Percentiles rank a stretch among this genome's conserved stretches.
Conservation (phyloP, 2,888 invertebrate species). For the Slavum lentiscoides region DNA sequence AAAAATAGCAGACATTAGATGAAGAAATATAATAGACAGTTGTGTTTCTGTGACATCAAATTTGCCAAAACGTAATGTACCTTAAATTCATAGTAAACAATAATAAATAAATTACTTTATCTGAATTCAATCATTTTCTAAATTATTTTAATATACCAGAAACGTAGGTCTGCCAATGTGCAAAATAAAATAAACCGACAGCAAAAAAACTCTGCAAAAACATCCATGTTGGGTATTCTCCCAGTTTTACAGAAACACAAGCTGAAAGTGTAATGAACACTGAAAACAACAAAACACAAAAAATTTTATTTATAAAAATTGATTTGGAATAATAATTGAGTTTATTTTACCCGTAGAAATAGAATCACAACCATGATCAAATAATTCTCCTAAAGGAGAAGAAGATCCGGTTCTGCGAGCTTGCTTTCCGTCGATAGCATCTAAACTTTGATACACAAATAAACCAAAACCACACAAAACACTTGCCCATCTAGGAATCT, state of each 20-base stretch:
- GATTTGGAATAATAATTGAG: too few relatives aligned
- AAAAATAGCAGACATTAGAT: conserved; percentile 82
- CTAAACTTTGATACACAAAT: conserved; percentile 95
- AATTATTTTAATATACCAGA: conserved; percentile 67
- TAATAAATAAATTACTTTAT: background rate
- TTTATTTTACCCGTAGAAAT: conserved; percentile 76
- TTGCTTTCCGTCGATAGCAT: conserved; percentile 99
- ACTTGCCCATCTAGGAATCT: conserved; percentile 91
- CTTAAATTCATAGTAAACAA: conserved; percentile 58
- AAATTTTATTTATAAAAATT: background rate
- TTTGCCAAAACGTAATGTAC: conserved; percentile 84
- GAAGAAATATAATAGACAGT: conserved; percentile 86
- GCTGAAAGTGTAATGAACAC: conserved; percentile 97
- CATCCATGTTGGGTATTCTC: conserved; percentile 90
- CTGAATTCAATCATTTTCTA: background rate
- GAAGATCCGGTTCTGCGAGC: conserved; percentile 91
- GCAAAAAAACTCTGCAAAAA: conserved; percentile 94
- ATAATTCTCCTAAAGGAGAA: conserved; percentile 93
- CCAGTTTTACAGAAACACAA: conserved; percentile 90
- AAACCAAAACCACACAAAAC: conserved; percentile 89
- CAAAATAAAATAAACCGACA: conserved; percentile 94
- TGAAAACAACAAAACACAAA: conserved; percentile 58
- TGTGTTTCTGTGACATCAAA: conserved; percentile 99
- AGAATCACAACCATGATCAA: conserved; percentile 99
- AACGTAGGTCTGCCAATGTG: conserved; percentile 99